These are phyloP conservation scores for Chamaetylas fuelleborni DNA, from an alignment of 2,113 vertebrate species.

Conservation along the genomic window DNA sequence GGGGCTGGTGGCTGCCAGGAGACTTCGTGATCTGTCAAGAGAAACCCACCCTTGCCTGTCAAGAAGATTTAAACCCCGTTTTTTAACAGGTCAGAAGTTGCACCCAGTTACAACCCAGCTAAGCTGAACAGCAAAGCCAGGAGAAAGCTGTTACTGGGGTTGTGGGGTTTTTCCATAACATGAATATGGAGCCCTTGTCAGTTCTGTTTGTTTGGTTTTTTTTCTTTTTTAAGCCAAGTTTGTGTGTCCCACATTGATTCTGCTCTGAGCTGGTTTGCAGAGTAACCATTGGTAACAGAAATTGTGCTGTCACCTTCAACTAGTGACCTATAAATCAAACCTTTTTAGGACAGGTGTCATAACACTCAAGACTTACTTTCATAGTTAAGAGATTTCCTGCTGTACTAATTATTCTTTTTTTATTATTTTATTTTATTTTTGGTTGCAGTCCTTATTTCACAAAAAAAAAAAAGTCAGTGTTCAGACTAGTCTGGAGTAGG, in stretches of 20 bases:
- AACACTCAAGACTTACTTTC: constrained; percentile 20
- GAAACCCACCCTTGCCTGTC: background rate
- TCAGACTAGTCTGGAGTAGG: background rate
- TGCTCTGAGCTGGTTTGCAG: constrained; percentile 36
- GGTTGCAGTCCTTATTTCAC: constrained; percentile 10
- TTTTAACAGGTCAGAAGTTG: background rate
- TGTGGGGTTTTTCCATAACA: background rate
- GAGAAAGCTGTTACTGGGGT: background rate
- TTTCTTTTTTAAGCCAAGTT: background rate
- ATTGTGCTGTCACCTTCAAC: constrained; percentile 26
- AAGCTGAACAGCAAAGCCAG: background rate
- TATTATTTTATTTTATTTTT: background rate
- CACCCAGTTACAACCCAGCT: background rate
- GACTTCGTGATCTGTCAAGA: background rate
- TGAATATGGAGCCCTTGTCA: background rate
- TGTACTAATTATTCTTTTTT: constrained; percentile 17
- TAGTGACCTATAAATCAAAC: background rate
- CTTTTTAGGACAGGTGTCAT: constrained; percentile 6
- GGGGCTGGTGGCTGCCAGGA: background rate
- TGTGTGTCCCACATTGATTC: constrained; percentile 1
- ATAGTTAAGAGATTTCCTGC: constrained; percentile 50
- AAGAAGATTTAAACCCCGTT: background rate
- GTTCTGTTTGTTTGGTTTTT: background rate
- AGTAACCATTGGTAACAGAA: constrained; percentile 25
- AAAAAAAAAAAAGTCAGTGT: background rate